These are phyloP conservation scores for Nixonia krombeini DNA, from an alignment of 1,140 invertebrate species.

Conservation along the genomic window DNA sequence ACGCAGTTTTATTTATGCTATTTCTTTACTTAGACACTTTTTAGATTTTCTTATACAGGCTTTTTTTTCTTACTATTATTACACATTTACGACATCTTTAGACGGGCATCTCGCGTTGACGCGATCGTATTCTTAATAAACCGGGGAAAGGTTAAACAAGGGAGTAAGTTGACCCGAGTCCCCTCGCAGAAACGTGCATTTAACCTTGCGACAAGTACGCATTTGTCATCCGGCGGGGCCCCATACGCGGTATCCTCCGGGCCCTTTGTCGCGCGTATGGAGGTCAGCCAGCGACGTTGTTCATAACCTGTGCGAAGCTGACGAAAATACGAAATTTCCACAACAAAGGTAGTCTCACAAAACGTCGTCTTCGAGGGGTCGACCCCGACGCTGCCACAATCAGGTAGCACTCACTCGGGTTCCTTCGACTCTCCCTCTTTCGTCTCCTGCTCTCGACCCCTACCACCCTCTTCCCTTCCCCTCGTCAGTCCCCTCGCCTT, in stretches of 20 bases:
- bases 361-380: constrained; percentile 52
- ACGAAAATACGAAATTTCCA: constrained; percentile 60
- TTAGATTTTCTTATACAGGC: no score
- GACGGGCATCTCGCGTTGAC: no score
- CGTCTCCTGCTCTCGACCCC: constrained; percentile 9
- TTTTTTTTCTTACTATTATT: no score
- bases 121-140: no score
- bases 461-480: neutral
- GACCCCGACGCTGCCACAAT: constrained; percentile 52
- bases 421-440: constrained; percentile 29
- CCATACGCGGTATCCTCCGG: constrained; percentile 10
- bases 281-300: constrained; percentile 30
- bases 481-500: neutral
- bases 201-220: constrained; percentile 34
- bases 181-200: constrained; percentile 29
- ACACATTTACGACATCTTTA: neutral
- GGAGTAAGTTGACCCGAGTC: constrained; percentile 8
- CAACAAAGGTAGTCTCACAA: constrained; percentile 56
- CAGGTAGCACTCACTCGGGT: constrained; percentile 67
- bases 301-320: constrained; percentile 36
- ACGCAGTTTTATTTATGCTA: no score
- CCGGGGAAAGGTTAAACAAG: constrained; percentile 6
- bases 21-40: no score
- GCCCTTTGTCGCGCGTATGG: constrained; percentile 25
- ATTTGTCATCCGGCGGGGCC: constrained; percentile 31